phyloP scores from a whole-genome alignment of 2,888 invertebrate genomes.

The Andricus curvator region DNA sequence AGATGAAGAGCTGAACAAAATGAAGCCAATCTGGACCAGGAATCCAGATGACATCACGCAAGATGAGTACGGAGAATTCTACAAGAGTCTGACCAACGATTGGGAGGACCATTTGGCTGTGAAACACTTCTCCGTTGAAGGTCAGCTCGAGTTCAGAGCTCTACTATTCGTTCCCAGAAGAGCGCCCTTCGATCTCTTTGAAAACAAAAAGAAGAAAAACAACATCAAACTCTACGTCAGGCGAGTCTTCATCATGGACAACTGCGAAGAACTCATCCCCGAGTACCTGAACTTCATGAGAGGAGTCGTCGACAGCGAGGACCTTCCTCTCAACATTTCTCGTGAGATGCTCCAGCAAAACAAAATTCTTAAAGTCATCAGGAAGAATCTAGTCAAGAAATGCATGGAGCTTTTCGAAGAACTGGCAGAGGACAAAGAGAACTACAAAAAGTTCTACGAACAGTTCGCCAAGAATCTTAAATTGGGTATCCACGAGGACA shows the following conservation, averaged over 20 bases:
- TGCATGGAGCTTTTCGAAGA: constrained; percentile 98
- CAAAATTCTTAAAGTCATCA: constrained; percentile 98
- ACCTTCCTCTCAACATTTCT: constrained; percentile 98
- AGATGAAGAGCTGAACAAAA: constrained; percentile 99
- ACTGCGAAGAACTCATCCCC: constrained; percentile 99
- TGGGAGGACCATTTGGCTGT: constrained; percentile 99
- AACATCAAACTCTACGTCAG: constrained; percentile 99
- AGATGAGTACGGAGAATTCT: constrained; percentile 98
- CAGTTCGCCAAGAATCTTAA: constrained; percentile 99
- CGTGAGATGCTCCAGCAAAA: constrained; percentile 99
- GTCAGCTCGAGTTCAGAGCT: constrained; percentile 96
- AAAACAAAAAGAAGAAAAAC: constrained; percentile 98
- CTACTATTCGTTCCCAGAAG: constrained; percentile 94
- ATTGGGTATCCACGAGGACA: constrained; percentile 98
- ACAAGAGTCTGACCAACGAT: constrained; percentile 97
- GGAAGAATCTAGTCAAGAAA: constrained; percentile 99
- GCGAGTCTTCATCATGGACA: constrained; percentile 99
- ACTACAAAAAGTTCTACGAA: constrained; percentile 99
- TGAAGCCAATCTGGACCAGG: constrained; percentile 98
- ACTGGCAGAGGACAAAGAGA: constrained; percentile 96
- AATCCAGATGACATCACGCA: constrained; percentile 97
- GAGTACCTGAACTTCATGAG: constrained; percentile 97
- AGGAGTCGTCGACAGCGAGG: constrained; percentile 99
- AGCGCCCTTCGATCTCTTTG: constrained; percentile 98
- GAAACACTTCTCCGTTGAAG: constrained; percentile 96